Percentiles rank a stretch among this genome's conserved stretches.
Evolutionary conservation across 2,888 invertebrate species (phyloP).

Genomic region (Calephelis perditalis): DNA sequence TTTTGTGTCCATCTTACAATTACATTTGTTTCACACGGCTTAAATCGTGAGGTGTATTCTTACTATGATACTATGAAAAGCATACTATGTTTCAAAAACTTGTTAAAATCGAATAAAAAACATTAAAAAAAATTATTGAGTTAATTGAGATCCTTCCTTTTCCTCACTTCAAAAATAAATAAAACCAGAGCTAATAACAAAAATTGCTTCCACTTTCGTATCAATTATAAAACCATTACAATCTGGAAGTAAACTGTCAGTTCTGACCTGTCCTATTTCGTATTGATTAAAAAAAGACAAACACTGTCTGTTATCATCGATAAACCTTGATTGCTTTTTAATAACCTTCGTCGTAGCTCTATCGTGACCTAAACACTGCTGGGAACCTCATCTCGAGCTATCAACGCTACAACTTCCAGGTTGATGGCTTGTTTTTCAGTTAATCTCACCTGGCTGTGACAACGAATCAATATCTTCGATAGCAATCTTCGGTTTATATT

Average conservation of each 20-base stretch:
- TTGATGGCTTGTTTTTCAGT: conserved; percentile 8
- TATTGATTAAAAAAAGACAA: conserved; percentile 5
- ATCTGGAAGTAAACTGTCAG: background rate
- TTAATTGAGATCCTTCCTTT: too few relatives aligned
- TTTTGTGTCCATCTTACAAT: too few relatives aligned
- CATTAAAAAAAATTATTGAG: too few relatives aligned
- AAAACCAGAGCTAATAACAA: too few relatives aligned
- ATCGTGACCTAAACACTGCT: conserved; percentile 17
- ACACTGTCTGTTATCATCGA: background rate
- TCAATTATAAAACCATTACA: conserved; percentile 4
- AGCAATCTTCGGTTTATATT: too few relatives aligned
- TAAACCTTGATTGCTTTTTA: conserved; percentile 43
- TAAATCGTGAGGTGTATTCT: too few relatives aligned
- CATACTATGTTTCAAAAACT: too few relatives aligned
- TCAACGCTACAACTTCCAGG: conserved; percentile 20
- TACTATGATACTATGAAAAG: too few relatives aligned
- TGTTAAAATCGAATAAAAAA: too few relatives aligned
- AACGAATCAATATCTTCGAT: background rate
- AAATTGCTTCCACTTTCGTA: background rate
- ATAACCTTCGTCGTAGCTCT: conserved; percentile 32
- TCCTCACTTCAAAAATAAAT: too few relatives aligned
- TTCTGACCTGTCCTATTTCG: background rate
- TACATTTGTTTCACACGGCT: too few relatives aligned
- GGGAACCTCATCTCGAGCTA: conserved; percentile 21
- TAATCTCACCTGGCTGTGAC: conserved; percentile 7